phyloP scores from a whole-genome alignment of 2,113 vertebrate species.

The Lamprologus speciosus region DNA sequence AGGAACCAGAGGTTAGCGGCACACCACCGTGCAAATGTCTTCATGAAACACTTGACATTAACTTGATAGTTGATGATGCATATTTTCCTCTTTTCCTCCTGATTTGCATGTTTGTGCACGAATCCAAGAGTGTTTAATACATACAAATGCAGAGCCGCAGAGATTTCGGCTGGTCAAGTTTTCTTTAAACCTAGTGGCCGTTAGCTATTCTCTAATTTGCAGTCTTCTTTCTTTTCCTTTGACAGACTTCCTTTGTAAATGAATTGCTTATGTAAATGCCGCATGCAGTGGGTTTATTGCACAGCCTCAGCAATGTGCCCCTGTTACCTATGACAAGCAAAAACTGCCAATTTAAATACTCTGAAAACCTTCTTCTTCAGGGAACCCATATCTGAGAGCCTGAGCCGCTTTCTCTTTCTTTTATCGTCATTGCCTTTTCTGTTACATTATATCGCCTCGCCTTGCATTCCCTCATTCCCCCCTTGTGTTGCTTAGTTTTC shows the following conservation, averaged over 20 bases:
- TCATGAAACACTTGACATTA: not conserved
- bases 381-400: slow-evolving; percentile 30
- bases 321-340: slow-evolving; percentile 34
- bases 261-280: slow-evolving; percentile 42
- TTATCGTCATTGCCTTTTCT: not conserved
- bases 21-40: not conserved
- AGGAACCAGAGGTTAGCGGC: not conserved
- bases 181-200: not conserved
- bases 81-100: not conserved
- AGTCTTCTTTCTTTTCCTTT: not conserved
- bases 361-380: slow-evolving; percentile 24
- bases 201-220: slow-evolving; percentile 1
- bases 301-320: slow-evolving; percentile 9
- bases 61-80: not conserved
- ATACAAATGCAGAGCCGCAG: not conserved
- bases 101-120: not conserved
- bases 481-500: not conserved
- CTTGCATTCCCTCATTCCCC: not conserved
- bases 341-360: slow-evolving; percentile 51
- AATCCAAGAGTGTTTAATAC: not conserved
- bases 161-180: not conserved
- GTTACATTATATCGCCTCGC: not conserved
- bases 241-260: slow-evolving; percentile 26
- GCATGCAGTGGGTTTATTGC: slow-evolving; percentile 31
- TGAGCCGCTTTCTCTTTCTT: slow-evolving; percentile 7